A percentile compares a stretch with the other conserved stretches of the same genome.
Evolutionary conservation across 37 sponge, comb jelly and placozoan genomes (phyloP).

Genomic region (Chondrosia reniformis): DNA sequence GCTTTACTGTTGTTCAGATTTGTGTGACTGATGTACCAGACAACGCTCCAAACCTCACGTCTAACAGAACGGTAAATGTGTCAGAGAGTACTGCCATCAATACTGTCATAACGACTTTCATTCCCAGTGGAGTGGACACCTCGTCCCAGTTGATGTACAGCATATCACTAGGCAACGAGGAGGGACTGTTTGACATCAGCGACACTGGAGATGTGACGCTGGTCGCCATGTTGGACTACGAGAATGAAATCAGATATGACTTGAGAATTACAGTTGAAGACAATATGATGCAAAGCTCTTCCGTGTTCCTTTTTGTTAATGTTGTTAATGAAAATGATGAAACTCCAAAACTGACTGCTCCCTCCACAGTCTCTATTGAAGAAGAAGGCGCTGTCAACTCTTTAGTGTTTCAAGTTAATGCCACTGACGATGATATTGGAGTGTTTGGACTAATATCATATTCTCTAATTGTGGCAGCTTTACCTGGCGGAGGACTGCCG

Average conservation of each 20-base stretch:
- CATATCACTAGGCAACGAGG: slow-evolving; percentile 11
- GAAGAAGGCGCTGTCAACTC: slow-evolving; percentile 38
- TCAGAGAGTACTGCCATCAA: slow-evolving; percentile 36
- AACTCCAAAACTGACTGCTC: slow-evolving; percentile 38
- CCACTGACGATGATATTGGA: slow-evolving; percentile 40
- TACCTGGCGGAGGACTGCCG: neutral
- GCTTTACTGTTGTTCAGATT: slow-evolving; percentile 26
- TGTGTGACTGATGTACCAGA: slow-evolving; percentile 76
- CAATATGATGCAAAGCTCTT: slow-evolving; percentile 7
- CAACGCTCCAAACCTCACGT: slow-evolving; percentile 43
- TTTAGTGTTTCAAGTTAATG: slow-evolving; percentile 35
- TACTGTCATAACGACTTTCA: slow-evolving; percentile 26
- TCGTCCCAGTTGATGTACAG: neutral
- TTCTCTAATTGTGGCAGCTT: neutral
- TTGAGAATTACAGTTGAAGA: slow-evolving; percentile 55
- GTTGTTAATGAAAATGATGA: slow-evolving; percentile 80
- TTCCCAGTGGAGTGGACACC: slow-evolving; percentile 37
- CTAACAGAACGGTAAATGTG: slow-evolving; percentile 27
- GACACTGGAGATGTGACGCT: slow-evolving; percentile 54
- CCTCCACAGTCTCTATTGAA: slow-evolving; percentile 15
- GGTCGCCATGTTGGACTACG: slow-evolving; percentile 53
- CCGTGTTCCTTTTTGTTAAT: slow-evolving; percentile 30
- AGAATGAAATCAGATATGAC: slow-evolving; percentile 30
- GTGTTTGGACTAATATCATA: neutral
- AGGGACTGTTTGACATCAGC: slow-evolving; percentile 47